These are phyloP conservation scores for Eilema caniola DNA, from an alignment of 2,888 invertebrate species.

Conservation along the genomic window DNA sequence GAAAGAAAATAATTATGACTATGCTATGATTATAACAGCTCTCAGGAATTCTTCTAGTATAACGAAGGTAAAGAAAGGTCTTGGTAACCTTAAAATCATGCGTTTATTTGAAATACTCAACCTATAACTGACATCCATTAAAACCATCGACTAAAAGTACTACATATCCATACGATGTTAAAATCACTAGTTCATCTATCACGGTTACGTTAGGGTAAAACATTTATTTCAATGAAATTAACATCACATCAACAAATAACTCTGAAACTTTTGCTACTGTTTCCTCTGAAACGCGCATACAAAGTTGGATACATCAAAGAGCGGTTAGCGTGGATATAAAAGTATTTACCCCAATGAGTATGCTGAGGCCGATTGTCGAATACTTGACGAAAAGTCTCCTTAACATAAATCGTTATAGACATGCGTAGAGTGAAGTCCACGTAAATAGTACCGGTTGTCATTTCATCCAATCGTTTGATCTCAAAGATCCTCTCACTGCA, in stretches of 20 bases:
- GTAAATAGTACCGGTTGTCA: too few relatives aligned
- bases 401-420: not conserved
- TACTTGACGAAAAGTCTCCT: not conserved
- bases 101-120: too few relatives aligned
- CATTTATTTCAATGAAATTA: not conserved
- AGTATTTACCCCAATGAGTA: slow-evolving; percentile 4
- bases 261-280: not conserved
- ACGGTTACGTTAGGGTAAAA: not conserved
- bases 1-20: too few relatives aligned
- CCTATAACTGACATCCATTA: too few relatives aligned
- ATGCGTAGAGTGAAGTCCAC: too few relatives aligned
- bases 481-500: too few relatives aligned
- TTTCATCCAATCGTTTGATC: too few relatives aligned
- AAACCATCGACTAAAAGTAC: not conserved
- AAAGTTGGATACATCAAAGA: not conserved
- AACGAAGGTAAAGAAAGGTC: too few relatives aligned
- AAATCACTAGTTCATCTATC: not conserved
- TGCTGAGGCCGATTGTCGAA: not conserved
- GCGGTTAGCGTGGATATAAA: not conserved
- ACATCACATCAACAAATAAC: not conserved
- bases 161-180: not conserved
- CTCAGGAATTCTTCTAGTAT: too few relatives aligned
- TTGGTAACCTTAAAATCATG: too few relatives aligned
- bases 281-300: slow-evolving; percentile 12
- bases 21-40: too few relatives aligned